Evolutionary conservation across 2,797 vertebrate species (phyloP).

Genomic region (Bovichtus variegatus): DNA sequence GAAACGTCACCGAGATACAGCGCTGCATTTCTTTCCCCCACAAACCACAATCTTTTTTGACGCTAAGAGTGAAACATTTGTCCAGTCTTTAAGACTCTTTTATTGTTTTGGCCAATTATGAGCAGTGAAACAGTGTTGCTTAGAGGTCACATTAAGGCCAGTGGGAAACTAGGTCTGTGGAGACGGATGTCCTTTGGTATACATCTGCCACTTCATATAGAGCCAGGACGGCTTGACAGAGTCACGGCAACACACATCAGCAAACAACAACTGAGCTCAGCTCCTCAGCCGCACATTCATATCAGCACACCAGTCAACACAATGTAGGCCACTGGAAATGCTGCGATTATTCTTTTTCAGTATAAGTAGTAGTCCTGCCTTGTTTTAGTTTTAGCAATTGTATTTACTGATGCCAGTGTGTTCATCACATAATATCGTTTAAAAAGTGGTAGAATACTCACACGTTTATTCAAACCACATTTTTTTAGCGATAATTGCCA

Average conservation of each 20-base stretch:
- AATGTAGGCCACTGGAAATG: constrained; percentile 63
- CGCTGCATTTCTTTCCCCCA: not conserved
- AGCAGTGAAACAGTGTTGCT: constrained; percentile 34
- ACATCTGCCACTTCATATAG: constrained; percentile 77
- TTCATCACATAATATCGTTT: not conserved
- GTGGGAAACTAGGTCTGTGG: constrained; percentile 66
- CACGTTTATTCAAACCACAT: not conserved
- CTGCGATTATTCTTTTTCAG: constrained; percentile 21
- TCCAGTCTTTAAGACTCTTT: not conserved
- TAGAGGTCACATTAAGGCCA: constrained; percentile 69
- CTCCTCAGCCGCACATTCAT: constrained; percentile 54
- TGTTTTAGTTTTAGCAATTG: not conserved
- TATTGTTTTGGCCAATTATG: constrained; percentile 16
- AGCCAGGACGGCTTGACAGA: constrained; percentile 56
- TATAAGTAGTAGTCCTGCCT: not conserved
- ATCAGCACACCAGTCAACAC: constrained; percentile 56
- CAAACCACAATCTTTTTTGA: not conserved
- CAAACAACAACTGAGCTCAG: constrained; percentile 58
- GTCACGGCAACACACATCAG: constrained; percentile 67
- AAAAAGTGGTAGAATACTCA: not conserved
- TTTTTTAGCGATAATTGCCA: not conserved
- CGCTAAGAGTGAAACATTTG: not conserved
- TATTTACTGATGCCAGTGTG: not conserved
- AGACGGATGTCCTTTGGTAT: constrained; percentile 70
- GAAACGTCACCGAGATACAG: not conserved